Percentiles rank a stretch among this genome's conserved stretches.
Conservation (phyloP, 2,888 invertebrate species). For the Smittia sp. region DNA sequence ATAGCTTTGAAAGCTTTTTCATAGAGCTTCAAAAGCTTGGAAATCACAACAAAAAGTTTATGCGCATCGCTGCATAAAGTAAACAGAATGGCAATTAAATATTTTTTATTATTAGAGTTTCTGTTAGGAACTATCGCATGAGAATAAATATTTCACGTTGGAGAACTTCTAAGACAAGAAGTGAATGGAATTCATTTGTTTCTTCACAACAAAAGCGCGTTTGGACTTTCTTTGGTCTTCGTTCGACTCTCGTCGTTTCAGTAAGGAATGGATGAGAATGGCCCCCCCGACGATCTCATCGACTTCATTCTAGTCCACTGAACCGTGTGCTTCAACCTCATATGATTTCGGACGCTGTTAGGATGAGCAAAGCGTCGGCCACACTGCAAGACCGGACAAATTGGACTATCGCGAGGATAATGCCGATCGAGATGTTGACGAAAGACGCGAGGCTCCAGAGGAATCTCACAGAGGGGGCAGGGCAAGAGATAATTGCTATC, state of each 20-base stretch:
- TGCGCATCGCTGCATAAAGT: not conserved
- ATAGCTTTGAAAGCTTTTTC: not conserved
- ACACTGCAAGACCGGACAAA: constrained; percentile 74
- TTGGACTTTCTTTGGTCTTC: too few species aligned
- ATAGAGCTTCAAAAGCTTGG: not conserved
- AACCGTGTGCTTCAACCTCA: constrained; percentile 76
- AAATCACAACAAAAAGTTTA: constrained; percentile 1
- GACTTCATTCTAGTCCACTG: constrained; percentile 85
- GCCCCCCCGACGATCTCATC: constrained; percentile 54
- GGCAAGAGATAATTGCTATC: constrained; percentile 52
- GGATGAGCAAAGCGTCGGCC: constrained; percentile 76
- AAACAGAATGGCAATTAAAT: constrained; percentile 14
- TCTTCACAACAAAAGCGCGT: too few species aligned
- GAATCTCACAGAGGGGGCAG: constrained; percentile 72
- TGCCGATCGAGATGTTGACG: constrained; percentile 76
- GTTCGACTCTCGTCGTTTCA: not conserved
- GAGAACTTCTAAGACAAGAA: too few species aligned
- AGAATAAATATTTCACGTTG: constrained; percentile 25
- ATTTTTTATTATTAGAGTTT: not conserved
- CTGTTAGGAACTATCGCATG: constrained; percentile 37
- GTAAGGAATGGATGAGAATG: constrained; percentile 51
- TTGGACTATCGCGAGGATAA: constrained; percentile 80
- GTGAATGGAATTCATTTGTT: too few species aligned
- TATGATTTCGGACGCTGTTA: constrained; percentile 83
- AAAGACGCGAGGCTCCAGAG: constrained; percentile 63